Base-by-base conservation (phyloP, 92 coral and sea anemone genomes). In the Epizoanthus scotinus region DNA sequence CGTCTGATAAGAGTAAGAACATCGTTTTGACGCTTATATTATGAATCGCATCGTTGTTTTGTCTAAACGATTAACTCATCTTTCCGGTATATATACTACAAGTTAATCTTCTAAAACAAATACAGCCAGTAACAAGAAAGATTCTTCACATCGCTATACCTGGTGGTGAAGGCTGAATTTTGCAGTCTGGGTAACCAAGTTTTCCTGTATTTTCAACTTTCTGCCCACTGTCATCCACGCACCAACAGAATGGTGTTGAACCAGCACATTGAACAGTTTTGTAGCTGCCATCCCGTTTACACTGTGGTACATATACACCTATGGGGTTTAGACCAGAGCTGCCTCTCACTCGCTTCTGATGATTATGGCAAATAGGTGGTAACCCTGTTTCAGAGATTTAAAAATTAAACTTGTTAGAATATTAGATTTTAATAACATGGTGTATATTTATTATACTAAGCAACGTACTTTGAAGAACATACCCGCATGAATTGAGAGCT, bases 201-300 rank as follows among this genome's bases (percentile, higher is more conserved):
- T 25, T 27, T 22, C 36, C 67, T 29, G 81, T 58, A 38, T 38
- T 21, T 27, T 12, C 38, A 49, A 95, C 55, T 65, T 91, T 95
- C 29, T 87, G 86, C 22, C 99, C 99, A 79, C 86, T 84, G 53
- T 54, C 84, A 82, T 91, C 94, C 47, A 94, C 91, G 77, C 99
- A 95, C 99, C 99, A 95, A 77, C 99, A 95, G n/a, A 69, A 65
- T 15, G 86, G 87, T 47, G 92, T 91, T 12, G 89, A 83, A 8
- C 87, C 87, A 67, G 85, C 85, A 83, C 99, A 95, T 82, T 95
- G 99, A 22, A 85, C 88, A 2, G 27, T 38, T 25, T 90, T 87
- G 63, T 95, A 93, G 77, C 85, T 81, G 24, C 98, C 96, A 36
- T 91, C 89, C 22, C 78, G 71, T 26, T 87, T 81, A 84, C 99